A percentile compares a stretch with the other conserved stretches of the same genome.
These are phyloP conservation scores for Bombus balteatus DNA, from an alignment of 1,140 invertebrate species.

Conservation along the genomic window DNA sequence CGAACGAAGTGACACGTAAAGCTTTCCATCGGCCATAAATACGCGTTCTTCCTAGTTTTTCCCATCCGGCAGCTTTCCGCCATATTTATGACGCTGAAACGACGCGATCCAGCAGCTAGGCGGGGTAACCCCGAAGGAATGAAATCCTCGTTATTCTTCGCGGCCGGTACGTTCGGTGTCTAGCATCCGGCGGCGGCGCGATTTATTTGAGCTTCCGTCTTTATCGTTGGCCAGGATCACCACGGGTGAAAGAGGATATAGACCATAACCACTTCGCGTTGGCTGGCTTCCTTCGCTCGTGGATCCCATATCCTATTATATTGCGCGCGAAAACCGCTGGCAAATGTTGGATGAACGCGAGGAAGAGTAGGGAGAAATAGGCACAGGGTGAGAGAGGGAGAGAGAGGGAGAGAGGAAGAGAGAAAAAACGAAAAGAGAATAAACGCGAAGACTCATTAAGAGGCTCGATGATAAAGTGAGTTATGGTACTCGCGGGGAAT, in stretches of 20 bases:
- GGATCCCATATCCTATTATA: constrained; percentile 41
- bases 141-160: constrained; percentile 72
- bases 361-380: not conserved
- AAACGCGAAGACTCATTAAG: constrained; percentile 45
- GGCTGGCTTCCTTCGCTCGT: constrained; percentile 51
- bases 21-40: constrained; percentile 34
- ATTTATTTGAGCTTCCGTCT: constrained; percentile 77
- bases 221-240: constrained; percentile 71
- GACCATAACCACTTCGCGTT: constrained; percentile 73
- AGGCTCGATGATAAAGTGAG: constrained; percentile 51
- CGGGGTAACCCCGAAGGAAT: constrained; percentile 50
- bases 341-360: not conserved
- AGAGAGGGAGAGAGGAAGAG: no score
- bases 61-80: constrained; percentile 15
- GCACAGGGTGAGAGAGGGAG: not conserved
- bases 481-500: constrained; percentile 37
- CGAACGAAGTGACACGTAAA: not conserved
- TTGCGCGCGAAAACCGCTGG: constrained; percentile 18
- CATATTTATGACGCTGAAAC: constrained; percentile 61
- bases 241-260: constrained; percentile 68
- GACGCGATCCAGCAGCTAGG: constrained; percentile 26
- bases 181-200: constrained; percentile 68
- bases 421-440: not conserved
- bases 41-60: constrained; percentile 24
- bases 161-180: constrained; percentile 64